phyloP scores from a whole-genome alignment of 2,888 invertebrate species.

The Petrophora chlorosata region DNA sequence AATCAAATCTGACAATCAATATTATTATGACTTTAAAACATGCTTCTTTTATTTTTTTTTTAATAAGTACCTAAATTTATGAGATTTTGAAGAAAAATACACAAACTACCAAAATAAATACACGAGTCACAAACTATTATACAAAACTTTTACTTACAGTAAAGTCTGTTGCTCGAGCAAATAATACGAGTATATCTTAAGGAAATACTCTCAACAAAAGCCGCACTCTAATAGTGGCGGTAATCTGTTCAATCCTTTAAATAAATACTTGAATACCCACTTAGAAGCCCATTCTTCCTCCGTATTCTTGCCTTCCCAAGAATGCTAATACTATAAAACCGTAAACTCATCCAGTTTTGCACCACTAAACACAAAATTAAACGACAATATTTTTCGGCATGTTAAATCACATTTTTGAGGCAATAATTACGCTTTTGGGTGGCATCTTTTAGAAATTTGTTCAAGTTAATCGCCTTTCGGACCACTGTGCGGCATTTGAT shows the following conservation, averaged over 20 bases:
- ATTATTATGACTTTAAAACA: no score
- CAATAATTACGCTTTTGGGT: constrained; percentile 41
- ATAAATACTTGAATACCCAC: constrained; percentile 65
- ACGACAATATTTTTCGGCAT: constrained; percentile 25
- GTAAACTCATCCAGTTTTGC: constrained; percentile 51
- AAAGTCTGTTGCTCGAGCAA: constrained; percentile 24
- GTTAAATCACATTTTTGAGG: constrained; percentile 22
- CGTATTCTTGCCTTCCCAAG: constrained; percentile 62
- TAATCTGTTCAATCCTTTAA: constrained; percentile 76
- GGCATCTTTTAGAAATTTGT: constrained; percentile 32
- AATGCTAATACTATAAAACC: constrained; percentile 38
- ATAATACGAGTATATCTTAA: constrained; percentile 39
- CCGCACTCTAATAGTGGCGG: constrained; percentile 47
- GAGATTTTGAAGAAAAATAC: background rate
- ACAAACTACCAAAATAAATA: background rate
- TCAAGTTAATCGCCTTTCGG: constrained; percentile 27
- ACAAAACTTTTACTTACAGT: background rate
- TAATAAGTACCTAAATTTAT: no score
- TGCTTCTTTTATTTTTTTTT: no score
- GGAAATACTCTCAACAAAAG: constrained; percentile 58
- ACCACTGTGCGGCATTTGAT: constrained; percentile 38
- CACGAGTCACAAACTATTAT: no score
- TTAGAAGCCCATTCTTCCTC: constrained; percentile 46
- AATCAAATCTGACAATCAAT: no score
- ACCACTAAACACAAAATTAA: constrained; percentile 39